Evolutionary conservation across 2,888 invertebrate species (phyloP), one percentile per base, ranked within the genome.

Genomic region (Drosophila fulvimacula): DNA sequence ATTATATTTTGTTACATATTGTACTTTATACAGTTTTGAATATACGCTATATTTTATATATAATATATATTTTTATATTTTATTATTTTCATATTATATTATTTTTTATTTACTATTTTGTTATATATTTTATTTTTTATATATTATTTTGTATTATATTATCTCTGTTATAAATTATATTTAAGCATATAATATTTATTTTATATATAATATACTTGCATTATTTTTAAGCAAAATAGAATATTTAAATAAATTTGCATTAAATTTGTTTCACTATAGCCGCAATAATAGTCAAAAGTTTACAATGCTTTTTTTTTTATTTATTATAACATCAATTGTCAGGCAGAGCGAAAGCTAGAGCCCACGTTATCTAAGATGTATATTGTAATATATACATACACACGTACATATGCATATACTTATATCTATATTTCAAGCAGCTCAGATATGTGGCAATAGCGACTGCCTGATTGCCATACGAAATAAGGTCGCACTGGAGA

Each of bases 391-490:
- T n/a, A 11, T 19, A 7, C 1, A 30, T 21, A 55, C 5, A 51
- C 11, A 13, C 1, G 15, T 30, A 27, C 1, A 30, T 52, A 56
- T 53, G 15, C 10, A 42, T 15, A 46, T 15, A 15, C 10, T 30
- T 15, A 30, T 27, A 17, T 48, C 17, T 30, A n/a, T 46, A 48
- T 48, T 48, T 48, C 46, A 57, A 46, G 30, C 48, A 55, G 17
- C 21, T 61, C 32, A 63, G 39, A 42, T 57, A 36, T 27, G 24
- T 57, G 57, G 49, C 34, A 58, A 44, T 41, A 63, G 49, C 68
- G 73, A 76, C 69, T 76, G 76, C 75, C 73, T 76, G 73, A 51
- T 64, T 61, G 64, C 32, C 63, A 76, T 76, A 68, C 63, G 44
- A 46, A 75, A 72, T 63, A 56, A 15, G 48, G 56, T 64, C 24